phyloP scores from a whole-genome alignment of 2,113 vertebrate genomes.

The Myotis yumanensis region DNA sequence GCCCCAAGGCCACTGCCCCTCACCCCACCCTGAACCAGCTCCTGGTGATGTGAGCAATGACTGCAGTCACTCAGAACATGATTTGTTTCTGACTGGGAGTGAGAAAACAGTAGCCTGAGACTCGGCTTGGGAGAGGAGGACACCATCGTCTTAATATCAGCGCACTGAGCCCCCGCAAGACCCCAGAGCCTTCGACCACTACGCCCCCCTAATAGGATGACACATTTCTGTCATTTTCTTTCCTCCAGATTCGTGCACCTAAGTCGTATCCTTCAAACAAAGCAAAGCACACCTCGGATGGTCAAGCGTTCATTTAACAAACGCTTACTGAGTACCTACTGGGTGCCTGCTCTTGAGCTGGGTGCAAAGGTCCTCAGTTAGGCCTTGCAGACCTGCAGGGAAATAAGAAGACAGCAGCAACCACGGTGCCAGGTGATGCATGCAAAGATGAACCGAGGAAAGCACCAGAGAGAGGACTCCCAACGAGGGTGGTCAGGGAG shows the following conservation, averaged over 20 bases:
- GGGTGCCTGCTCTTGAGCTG: background rate
- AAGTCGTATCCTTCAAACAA: background rate
- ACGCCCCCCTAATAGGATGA: background rate
- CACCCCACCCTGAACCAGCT: conserved; percentile 49
- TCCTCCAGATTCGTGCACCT: background rate
- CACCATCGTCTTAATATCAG: background rate
- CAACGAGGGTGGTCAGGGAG: background rate
- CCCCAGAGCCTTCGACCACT: background rate
- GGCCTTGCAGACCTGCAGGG: background rate
- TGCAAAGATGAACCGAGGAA: background rate
- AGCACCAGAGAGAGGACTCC: background rate
- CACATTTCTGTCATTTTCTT: background rate
- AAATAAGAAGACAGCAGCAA: background rate
- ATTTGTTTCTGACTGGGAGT: conserved; percentile 61
- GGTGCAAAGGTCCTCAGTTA: background rate
- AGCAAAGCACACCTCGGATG: background rate
- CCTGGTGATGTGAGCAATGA: conserved; percentile 55
- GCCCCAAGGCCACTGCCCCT: conserved; percentile 60
- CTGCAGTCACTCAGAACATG: conserved; percentile 71
- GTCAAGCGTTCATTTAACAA: background rate
- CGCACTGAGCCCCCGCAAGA: background rate
- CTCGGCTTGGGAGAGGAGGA: conserved; percentile 26
- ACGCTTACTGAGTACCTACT: background rate
- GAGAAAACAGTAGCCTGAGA: conserved; percentile 52
- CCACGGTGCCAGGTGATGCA: background rate